These are phyloP conservation scores for Heliangelus exortis DNA, from an alignment of 2,797 vertebrate genomes.

Conservation along the genomic window DNA sequence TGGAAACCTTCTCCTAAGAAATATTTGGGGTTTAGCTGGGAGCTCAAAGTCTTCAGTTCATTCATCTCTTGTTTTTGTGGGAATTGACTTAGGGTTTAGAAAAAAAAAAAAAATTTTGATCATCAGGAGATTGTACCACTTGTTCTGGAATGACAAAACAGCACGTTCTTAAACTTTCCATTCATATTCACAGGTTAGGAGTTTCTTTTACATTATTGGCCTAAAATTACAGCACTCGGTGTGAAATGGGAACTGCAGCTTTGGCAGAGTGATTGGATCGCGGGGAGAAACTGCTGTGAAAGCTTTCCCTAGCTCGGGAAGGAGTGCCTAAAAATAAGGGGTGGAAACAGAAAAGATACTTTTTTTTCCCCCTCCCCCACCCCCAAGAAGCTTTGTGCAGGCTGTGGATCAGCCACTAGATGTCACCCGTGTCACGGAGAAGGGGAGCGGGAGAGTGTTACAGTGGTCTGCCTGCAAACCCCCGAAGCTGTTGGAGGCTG, in stretches of 20 bases:
- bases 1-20: neutral
- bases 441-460: accelerated
- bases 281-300: neutral
- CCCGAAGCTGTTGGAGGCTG: accelerated
- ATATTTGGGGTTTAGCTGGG: neutral
- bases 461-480: accelerated
- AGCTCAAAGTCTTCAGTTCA: neutral
- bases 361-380: accelerated
- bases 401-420: neutral
- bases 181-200: neutral
- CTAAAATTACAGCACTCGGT: accelerated
- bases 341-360: neutral
- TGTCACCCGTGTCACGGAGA: neutral
- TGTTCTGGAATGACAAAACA: neutral
- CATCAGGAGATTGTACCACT: neutral
- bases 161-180: neutral
- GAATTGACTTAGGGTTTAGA: accelerated
- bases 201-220: neutral
- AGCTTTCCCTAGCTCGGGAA: neutral
- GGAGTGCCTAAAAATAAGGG: too few species aligned
- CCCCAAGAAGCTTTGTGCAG: accelerated
- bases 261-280: neutral
- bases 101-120: neutral
- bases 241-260: neutral
- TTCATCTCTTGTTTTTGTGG: neutral